phyloP scores from a whole-genome alignment of 2,797 vertebrate genomes.

The Danio choprae region DNA sequence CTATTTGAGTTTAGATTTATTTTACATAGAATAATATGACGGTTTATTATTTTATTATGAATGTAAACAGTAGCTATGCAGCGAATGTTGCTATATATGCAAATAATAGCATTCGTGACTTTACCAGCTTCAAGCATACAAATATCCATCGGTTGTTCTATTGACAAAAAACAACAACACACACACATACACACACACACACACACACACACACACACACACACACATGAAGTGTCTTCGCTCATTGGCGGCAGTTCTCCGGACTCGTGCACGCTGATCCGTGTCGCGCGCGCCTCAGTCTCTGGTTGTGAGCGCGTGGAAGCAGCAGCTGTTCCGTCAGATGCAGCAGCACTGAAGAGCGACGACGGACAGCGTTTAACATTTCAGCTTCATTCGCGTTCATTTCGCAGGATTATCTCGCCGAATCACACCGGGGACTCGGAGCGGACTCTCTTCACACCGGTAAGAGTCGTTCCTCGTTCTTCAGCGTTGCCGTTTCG shows the following conservation, averaged over 20 bases:
- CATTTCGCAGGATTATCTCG: slow-evolving; percentile 48
- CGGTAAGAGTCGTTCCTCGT: slow-evolving; percentile 58
- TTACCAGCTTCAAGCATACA: neutral
- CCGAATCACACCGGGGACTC: slow-evolving; percentile 21
- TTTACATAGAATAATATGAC: no score
- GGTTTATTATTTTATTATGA: no score
- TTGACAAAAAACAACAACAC: neutral
- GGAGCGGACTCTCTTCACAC: slow-evolving; percentile 3
- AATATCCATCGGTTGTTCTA: neutral
- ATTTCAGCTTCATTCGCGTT: slow-evolving; percentile 36
- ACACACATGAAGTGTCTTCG: slow-evolving; percentile 36
- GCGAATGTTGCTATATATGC: no score
- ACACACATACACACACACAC: slow-evolving; percentile 24
- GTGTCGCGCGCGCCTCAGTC: slow-evolving; percentile 63
- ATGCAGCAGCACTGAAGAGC: slow-evolving; percentile 59
- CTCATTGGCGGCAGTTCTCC: slow-evolving; percentile 33
- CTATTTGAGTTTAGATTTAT: no score
- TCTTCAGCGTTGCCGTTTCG: slow-evolving; percentile 2
- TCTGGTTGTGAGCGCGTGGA: slow-evolving; percentile 53
- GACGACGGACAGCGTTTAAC: slow-evolving; percentile 36
- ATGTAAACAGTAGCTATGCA: no score
- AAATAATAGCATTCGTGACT: neutral
- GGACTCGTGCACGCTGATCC: slow-evolving; percentile 62
- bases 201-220: no score
- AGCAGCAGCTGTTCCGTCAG: slow-evolving; percentile 60